Conservation (phyloP, 2,888 invertebrate species). For the Drosophila planitibia region DNA sequence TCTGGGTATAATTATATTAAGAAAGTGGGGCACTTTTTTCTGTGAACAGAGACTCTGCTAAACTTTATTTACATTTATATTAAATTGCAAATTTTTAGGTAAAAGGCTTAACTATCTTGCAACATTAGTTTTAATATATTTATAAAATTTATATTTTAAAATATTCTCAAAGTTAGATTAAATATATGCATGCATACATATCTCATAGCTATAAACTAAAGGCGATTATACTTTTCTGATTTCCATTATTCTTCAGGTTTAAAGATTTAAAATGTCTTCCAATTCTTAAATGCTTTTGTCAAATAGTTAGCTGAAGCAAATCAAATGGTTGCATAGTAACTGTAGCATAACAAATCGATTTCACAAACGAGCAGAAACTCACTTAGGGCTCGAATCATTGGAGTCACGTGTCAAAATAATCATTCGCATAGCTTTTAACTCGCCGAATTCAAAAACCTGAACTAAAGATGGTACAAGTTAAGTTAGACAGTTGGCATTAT, state of each 20-base stretch:
- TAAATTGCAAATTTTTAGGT: neutral
- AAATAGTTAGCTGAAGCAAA: conserved; percentile 6
- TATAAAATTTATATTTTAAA: neutral
- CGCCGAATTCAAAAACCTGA: conserved; percentile 19
- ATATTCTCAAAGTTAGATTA: neutral
- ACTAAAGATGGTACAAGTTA: conserved; percentile 36
- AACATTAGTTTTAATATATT: neutral
- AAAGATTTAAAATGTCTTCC: neutral
- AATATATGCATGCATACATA: neutral
- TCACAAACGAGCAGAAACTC: conserved; percentile 21
- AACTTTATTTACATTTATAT: neutral
- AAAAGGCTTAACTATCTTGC: neutral
- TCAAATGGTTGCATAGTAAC: conserved; percentile 18
- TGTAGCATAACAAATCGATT: conserved; percentile 47
- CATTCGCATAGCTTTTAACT: conserved; percentile 54
- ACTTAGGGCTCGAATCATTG: conserved; percentile 29
- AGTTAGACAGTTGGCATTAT: conserved; percentile 18
- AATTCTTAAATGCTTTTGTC: conserved; percentile 6
- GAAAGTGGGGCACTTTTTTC: neutral
- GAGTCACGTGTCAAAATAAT: conserved; percentile 59
- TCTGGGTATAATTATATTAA: neutral
- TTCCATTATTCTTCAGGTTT: neutral
- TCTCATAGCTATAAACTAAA: neutral
- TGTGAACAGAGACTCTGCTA: neutral
- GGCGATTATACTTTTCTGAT: neutral